Conservation (phyloP, 2,888 invertebrate genomes). For the Nowickia ferox region DNA sequence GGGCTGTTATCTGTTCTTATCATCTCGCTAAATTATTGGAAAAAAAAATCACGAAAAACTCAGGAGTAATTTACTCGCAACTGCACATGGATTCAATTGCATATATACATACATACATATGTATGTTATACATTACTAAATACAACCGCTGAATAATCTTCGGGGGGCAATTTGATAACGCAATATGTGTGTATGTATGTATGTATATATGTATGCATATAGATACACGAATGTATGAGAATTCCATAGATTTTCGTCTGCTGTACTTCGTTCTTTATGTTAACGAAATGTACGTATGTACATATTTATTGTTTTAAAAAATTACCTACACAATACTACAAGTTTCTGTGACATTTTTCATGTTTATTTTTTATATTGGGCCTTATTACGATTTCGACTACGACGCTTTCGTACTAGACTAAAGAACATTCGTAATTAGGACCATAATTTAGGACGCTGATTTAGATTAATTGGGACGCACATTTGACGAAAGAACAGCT, state of each 20-base stretch:
- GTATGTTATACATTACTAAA: background rate
- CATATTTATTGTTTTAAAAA: constrained; percentile 4
- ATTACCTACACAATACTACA: background rate
- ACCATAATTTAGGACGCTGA: too few relatives aligned
- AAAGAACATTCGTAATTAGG: too few relatives aligned
- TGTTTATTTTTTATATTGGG: too few relatives aligned
- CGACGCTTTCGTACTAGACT: too few relatives aligned
- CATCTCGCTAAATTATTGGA: constrained; percentile 54
- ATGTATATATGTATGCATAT: too few relatives aligned
- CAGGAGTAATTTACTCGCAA: constrained; percentile 28
- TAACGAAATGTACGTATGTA: constrained; percentile 1
- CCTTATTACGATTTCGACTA: too few relatives aligned
- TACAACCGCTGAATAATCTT: constrained; percentile 54
- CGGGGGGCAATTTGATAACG: constrained; percentile 69
- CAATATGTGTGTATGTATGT: background rate
- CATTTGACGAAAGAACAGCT: too few relatives aligned
- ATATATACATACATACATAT: background rate
- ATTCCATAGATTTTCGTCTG: constrained; percentile 62
- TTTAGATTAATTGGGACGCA: too few relatives aligned
- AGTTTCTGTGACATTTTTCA: background rate
- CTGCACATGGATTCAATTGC: constrained; percentile 35
- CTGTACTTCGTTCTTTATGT: constrained; percentile 70
- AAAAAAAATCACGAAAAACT: constrained; percentile 54
- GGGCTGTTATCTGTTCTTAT: constrained; percentile 66
- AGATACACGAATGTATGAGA: constrained; percentile 26